These are phyloP conservation scores for Polymixis lichenea DNA, from an alignment of 2,888 invertebrate genomes.

Conservation along the genomic window DNA sequence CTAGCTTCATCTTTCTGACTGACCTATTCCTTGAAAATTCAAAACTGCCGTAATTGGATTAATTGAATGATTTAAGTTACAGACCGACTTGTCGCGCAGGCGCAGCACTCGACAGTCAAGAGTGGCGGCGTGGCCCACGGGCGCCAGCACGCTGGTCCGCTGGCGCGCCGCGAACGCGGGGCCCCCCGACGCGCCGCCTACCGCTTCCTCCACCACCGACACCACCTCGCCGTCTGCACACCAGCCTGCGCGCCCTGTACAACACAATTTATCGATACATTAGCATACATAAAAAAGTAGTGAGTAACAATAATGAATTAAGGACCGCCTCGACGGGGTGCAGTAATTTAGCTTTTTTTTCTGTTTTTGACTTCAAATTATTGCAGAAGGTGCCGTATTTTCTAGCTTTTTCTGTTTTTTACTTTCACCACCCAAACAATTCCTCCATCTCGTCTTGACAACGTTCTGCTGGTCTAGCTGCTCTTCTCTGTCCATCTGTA, in stretches of 20 bases:
- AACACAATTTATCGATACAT: neutral
- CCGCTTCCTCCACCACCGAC: slow-evolving; percentile 52
- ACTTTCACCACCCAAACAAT: neutral
- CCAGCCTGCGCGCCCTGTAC: slow-evolving; percentile 63
- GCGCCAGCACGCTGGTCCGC: slow-evolving; percentile 72
- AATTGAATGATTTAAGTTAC: neutral
- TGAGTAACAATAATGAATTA: too few relatives aligned
- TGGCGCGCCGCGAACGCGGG: slow-evolving; percentile 74
- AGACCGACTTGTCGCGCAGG: slow-evolving; percentile 79
- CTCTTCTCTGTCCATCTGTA: neutral
- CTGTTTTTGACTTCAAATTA: too few relatives aligned
- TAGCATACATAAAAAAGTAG: neutral
- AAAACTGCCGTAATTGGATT: neutral
- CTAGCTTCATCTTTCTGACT: neutral
- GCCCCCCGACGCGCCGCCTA: slow-evolving; percentile 40
- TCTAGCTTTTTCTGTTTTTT: neutral
- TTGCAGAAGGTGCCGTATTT: neutral
- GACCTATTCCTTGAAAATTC: neutral
- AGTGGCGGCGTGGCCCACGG: slow-evolving; percentile 74
- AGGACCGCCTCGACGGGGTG: neutral
- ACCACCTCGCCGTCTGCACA: slow-evolving; percentile 71
- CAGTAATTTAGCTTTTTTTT: too few relatives aligned
- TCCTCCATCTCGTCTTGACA: neutral
- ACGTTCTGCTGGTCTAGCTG: neutral
- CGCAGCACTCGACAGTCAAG: slow-evolving; percentile 79